These are phyloP conservation scores for Aethes cnicana DNA, from an alignment of 2,888 invertebrate species.

Conservation along the genomic window DNA sequence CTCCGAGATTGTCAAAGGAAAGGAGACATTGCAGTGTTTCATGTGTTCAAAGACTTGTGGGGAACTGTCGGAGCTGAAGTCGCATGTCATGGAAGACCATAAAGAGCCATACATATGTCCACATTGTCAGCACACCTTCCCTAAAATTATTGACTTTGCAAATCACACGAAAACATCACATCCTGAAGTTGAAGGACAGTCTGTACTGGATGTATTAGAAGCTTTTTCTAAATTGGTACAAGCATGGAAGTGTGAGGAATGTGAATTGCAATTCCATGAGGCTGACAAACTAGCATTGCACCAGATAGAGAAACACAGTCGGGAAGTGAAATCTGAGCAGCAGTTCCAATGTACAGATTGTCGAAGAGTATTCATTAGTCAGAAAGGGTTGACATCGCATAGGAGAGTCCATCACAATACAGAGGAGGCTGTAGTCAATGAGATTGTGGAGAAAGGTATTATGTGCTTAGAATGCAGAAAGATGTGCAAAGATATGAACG, in stretches of 20 bases:
- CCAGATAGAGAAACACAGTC: conserved; percentile 65
- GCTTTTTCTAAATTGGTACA: conserved; percentile 68
- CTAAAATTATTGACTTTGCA: conserved; percentile 67
- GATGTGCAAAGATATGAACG: conserved; percentile 66
- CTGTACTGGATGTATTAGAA: conserved; percentile 67
- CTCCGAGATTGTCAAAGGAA: conserved; percentile 66
- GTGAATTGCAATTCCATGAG: conserved; percentile 68
- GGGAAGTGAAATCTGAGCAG: conserved; percentile 57
- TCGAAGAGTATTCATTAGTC: conserved; percentile 66
- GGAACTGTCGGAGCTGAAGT: conserved; percentile 64
- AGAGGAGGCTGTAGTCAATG: conserved; percentile 51
- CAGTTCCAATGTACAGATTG: conserved; percentile 72
- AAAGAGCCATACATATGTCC: conserved; percentile 65
- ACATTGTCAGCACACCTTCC: conserved; percentile 59
- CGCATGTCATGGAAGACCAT: conserved; percentile 71
- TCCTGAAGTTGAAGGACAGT: conserved; percentile 65
- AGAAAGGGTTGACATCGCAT: conserved; percentile 68
- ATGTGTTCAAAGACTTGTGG: conserved; percentile 63
- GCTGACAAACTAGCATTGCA: conserved; percentile 71
- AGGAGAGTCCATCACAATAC: conserved; percentile 64
- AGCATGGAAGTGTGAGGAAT: conserved; percentile 78
- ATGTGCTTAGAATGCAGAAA: conserved; percentile 74
- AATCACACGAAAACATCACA: conserved; percentile 68
- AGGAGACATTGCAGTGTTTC: conserved; percentile 67
- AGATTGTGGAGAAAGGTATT: conserved; percentile 54